Evolutionary conservation across 1,140 invertebrate genomes (phyloP).

Genomic region (Rhizoglyphus robini): DNA sequence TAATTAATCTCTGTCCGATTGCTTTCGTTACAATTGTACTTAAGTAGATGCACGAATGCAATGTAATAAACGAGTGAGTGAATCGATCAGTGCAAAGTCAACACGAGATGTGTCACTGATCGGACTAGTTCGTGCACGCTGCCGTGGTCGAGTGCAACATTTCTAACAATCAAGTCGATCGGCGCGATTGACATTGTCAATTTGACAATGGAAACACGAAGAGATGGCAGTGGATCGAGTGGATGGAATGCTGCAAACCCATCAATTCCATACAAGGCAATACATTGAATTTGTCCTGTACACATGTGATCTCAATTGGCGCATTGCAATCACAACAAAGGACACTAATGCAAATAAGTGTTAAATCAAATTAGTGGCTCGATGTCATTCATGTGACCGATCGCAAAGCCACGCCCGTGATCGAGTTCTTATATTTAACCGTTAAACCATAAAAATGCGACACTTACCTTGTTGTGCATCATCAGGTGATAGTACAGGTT

Average conservation of each 20-base stretch:
- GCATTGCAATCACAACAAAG: not conserved
- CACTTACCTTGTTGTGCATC: constrained; percentile 88
- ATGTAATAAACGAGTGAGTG: too few relatives aligned
- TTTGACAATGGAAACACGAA: not conserved
- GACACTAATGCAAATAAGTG: constrained; percentile 10
- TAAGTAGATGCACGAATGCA: too few relatives aligned
- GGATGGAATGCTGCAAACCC: not conserved
- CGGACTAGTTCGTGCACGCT: not conserved
- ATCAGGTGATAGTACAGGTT: constrained; percentile 96
- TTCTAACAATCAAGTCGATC: not conserved
- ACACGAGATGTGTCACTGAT: not conserved
- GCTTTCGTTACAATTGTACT: not conserved
- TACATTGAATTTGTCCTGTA: not conserved
- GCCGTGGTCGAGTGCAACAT: not conserved
- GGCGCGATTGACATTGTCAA: not conserved
- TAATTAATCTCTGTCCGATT: not conserved
- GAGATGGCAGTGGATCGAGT: not conserved
- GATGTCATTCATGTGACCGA: not conserved
- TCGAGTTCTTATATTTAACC: not conserved
- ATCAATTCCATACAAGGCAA: not conserved
- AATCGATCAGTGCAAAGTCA: too few relatives aligned
- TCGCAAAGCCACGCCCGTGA: not conserved
- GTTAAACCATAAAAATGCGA: not conserved
- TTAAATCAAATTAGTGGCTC: not conserved
- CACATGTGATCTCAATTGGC: not conserved